Base-by-base conservation (phyloP, 2,113 vertebrate species). In the Cathartes aura region DNA sequence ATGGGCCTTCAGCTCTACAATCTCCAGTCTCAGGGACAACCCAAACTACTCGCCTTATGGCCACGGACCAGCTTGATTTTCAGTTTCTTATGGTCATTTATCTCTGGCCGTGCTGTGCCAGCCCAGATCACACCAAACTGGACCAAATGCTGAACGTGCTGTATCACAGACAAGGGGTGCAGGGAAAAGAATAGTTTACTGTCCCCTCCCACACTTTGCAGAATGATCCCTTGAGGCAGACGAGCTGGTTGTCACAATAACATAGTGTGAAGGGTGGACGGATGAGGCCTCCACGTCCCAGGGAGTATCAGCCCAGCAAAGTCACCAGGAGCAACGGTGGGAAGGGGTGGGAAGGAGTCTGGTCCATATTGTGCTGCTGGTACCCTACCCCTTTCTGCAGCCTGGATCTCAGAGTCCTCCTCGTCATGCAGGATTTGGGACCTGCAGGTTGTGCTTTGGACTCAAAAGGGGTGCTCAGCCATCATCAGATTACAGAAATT, bases 251-350 rank as follows among this genome's bases (percentile, higher is more conserved):
- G 70, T 19, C 36, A 32, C 59, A 4, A 0, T 5, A 19, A 13
- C 5, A 5, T 1, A 6, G 26, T 0, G 32, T 8, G 48, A 34
- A 56, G 43, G 53, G 19, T 10, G 63, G 63, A 23, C 2, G 20
- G 72, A 64, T 12, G 58, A 60, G 56, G 62, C 5, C 10, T n/a
- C 43, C 1, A 0, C 6, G 6, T 55, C 27, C 62, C 60, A 15
- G 75, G 83, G 45, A 52, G 4, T 4, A 5, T 34, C 47, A 55
- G 20, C 24, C 53, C 72, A 64, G 63, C 36, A 12, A 23, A 29
- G 40, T 60, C 72, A 34, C 11, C 76, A 30, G 58, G 26, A 94
- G 40, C 1, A 3, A 10, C 2, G 15, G 14, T 34, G 59, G 55
- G 72, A 48, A 70, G 36, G 43, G 45, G 12, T 0, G 1, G 6